phyloP scores from a whole-genome alignment of 1,140 invertebrate genomes.

The Drosophila pachea region DNA sequence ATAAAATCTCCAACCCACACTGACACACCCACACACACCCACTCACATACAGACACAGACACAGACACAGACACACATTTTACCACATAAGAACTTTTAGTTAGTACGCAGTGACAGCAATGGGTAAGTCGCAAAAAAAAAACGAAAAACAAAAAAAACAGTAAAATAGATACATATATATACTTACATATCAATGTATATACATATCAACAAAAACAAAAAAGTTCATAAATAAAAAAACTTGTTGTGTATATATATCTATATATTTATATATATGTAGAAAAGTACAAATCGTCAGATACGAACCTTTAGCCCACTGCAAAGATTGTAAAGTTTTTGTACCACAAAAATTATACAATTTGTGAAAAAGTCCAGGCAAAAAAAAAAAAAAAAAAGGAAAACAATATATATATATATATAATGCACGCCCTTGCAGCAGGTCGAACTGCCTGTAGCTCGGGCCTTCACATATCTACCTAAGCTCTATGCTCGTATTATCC shows the following conservation, averaged over 20 bases:
- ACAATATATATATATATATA: conserved; percentile 1
- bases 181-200: conserved; percentile 2
- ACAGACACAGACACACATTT: conserved; percentile 34
- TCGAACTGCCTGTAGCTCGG: conserved; percentile 38
- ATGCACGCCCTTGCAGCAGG: conserved; percentile 41
- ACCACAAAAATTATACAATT: conserved; percentile 58
- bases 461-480: conserved; percentile 63
- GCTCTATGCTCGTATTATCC: conserved; percentile 77
- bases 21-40: conserved; percentile 18
- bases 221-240: conserved; percentile 1
- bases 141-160: conserved; percentile 12
- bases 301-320: conserved; percentile 8
- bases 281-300: no score
- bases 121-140: conserved; percentile 66
- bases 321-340: conserved; percentile 61
- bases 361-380: conserved; percentile 1
- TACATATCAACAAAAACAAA: conserved; percentile 6
- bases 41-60: no score
- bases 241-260: no score
- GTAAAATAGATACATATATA: conserved; percentile 1
- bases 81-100: conserved; percentile 59
- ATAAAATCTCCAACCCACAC: conserved; percentile 22
- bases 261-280: no score
- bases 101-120: conserved; percentile 66
- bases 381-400: conserved; percentile 1